Conservation (phyloP, 2,113 vertebrate genomes). For the Astatoreochromis straeleni region DNA sequence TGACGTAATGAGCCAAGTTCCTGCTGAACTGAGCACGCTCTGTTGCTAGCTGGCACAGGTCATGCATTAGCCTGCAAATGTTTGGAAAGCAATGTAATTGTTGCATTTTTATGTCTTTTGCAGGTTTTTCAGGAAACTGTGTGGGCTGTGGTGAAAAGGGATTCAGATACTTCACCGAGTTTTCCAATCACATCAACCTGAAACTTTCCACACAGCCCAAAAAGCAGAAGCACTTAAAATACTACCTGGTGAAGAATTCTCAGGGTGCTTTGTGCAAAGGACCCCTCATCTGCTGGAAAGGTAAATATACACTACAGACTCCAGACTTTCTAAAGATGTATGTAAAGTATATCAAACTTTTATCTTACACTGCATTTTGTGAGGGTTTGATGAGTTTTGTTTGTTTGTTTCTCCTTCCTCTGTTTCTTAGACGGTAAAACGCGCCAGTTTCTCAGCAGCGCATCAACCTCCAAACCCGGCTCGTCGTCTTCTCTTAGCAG, state of each 20-base stretch:
- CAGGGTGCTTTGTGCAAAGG: conserved; percentile 95
- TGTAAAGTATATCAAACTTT: not conserved
- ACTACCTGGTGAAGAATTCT: conserved; percentile 94
- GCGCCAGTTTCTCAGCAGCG: conserved; percentile 81
- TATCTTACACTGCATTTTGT: not conserved
- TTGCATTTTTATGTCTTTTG: not conserved
- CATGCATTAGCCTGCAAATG: not conserved
- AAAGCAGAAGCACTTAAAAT: conserved; percentile 99
- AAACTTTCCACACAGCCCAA: conserved; percentile 98
- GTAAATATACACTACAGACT: conserved; percentile 55
- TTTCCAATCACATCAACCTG: conserved; percentile 98
- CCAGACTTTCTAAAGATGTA: not conserved
- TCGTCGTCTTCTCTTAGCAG: conserved; percentile 82
- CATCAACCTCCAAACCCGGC: conserved; percentile 82
- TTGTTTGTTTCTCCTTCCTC: not conserved
- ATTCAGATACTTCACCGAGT: conserved; percentile 98
- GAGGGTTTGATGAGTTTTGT: not conserved
- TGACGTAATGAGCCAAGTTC: not conserved
- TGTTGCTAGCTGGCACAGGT: too few relatives aligned
- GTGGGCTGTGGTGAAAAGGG: conserved; percentile 97
- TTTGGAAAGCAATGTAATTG: not conserved
- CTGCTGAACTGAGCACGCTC: not conserved
- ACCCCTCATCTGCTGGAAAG: conserved; percentile 98
- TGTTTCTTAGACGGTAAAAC: conserved; percentile 84
- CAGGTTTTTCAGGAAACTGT: conserved; percentile 98